A percentile compares a stretch with the other conserved stretches of the same genome.
phyloP scores from a whole-genome alignment of 2,797 vertebrate genomes.

The Cygnus olor region DNA sequence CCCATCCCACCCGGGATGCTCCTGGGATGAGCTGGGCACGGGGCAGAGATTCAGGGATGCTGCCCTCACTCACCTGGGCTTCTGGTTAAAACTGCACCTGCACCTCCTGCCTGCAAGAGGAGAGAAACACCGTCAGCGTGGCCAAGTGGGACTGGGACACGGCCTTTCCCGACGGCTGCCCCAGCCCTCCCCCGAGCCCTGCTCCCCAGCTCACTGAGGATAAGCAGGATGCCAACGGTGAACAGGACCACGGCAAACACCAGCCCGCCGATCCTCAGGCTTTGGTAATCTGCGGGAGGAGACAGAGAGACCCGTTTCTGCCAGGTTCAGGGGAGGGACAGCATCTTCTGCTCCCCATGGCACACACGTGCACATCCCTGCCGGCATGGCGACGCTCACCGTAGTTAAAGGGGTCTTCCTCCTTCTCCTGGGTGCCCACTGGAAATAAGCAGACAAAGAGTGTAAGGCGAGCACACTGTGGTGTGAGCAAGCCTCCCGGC shows the following conservation, averaged over 20 bases:
- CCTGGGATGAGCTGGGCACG: neutral
- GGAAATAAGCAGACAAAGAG: neutral
- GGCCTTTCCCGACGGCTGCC: neutral
- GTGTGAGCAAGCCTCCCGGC: rapidly evolving
- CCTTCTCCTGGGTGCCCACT: conserved; percentile 78
- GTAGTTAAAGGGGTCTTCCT: conserved; percentile 88
- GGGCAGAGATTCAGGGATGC: neutral
- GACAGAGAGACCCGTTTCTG: neutral
- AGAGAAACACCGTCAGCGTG: rapidly evolving
- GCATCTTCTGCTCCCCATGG: rapidly evolving
- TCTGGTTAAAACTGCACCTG: conserved; percentile 83
- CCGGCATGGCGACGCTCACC: conserved; percentile 76
- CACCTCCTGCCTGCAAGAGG: conserved; percentile 88
- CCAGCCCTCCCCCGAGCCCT: neutral
- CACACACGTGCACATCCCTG: rapidly evolving
- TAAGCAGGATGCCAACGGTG: conserved; percentile 92
- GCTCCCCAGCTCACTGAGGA: conserved; percentile 87
- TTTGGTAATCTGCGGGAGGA: conserved; percentile 88
- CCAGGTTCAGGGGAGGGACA: neutral
- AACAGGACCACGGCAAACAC: conserved; percentile 93
- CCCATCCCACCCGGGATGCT: neutral
- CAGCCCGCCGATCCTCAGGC: conserved; percentile 92
- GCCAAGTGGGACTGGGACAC: rapidly evolving
- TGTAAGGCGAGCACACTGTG: neutral
- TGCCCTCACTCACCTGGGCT: conserved; percentile 77